Conservation (phyloP, 1,140 invertebrate genomes). For the Dreissena rostriformis region DNA sequence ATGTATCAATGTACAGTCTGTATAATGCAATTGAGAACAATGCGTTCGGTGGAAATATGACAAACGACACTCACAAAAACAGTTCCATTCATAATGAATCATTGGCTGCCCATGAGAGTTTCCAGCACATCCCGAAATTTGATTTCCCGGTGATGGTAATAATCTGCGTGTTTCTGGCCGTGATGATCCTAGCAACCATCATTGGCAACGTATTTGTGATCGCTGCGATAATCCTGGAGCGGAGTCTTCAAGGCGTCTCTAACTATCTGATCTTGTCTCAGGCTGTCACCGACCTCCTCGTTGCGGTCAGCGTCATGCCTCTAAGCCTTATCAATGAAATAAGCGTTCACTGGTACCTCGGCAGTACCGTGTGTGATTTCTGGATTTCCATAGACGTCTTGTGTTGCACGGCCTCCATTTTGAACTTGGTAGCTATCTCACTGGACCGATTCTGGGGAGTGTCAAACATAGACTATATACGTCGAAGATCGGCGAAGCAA, state of each 20-base stretch:
- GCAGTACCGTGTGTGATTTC: slow-evolving; percentile 93
- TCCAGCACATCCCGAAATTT: slow-evolving; percentile 60
- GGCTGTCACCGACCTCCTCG: slow-evolving; percentile 97
- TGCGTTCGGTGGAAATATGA: no score
- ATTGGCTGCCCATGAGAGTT: not conserved
- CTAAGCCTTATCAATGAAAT: slow-evolving; percentile 83
- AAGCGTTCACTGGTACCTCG: slow-evolving; percentile 84
- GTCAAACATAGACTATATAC: slow-evolving; percentile 96
- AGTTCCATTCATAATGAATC: not conserved
- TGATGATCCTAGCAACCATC: slow-evolving; percentile 82
- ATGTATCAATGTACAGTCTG: no score
- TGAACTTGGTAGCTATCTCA: slow-evolving; percentile 97
- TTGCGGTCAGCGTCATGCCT: slow-evolving; percentile 87
- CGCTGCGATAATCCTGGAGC: slow-evolving; percentile 94
- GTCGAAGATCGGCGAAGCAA: slow-evolving; percentile 89
- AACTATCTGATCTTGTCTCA: slow-evolving; percentile 97
- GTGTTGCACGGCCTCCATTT: slow-evolving; percentile 96
- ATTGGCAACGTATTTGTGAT: slow-evolving; percentile 97
- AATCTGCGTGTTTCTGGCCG: slow-evolving; percentile 71
- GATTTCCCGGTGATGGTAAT: slow-evolving; percentile 58
- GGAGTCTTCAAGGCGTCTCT: slow-evolving; percentile 93
- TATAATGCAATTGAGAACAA: no score
- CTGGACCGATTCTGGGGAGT: slow-evolving; percentile 98
- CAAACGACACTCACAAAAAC: not conserved
- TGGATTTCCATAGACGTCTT: slow-evolving; percentile 96